phyloP scores from a whole-genome alignment of 1,140 invertebrate species.

The Nilaparvata lugens region DNA sequence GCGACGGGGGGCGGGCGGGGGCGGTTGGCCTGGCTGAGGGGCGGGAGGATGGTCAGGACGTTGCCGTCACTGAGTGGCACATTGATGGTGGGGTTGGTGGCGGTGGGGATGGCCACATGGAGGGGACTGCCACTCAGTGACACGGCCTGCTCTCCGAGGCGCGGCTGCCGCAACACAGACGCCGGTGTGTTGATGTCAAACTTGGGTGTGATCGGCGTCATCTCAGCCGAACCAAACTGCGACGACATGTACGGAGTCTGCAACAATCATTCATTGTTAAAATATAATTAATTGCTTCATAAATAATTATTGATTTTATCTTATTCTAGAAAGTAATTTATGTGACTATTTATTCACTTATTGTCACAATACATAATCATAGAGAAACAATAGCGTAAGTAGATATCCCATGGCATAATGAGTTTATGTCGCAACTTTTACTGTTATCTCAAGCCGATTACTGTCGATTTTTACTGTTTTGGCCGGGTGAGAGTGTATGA shows the following conservation, averaged over 20 bases:
- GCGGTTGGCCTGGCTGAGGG: not conserved
- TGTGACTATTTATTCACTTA: no score
- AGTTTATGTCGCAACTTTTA: no score
- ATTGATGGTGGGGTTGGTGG: slow-evolving; percentile 16
- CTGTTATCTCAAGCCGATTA: no score
- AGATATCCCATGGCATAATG: no score
- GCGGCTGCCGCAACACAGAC: slow-evolving; percentile 46
- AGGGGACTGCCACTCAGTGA: slow-evolving; percentile 56
- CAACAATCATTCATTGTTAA: not conserved
- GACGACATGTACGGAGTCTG: not conserved
- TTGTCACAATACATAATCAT: no score
- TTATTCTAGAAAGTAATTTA: no score
- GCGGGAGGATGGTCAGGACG: not conserved
- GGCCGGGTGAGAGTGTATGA: no score
- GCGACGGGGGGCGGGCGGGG: no score
- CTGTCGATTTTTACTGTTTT: no score
- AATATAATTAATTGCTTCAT: no score
- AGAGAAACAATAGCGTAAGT: no score
- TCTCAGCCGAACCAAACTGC: not conserved
- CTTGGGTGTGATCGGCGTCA: slow-evolving; percentile 18
- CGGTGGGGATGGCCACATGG: slow-evolving; percentile 34
- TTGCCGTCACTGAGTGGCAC: slow-evolving; percentile 20
- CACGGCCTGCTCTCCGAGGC: slow-evolving; percentile 52
- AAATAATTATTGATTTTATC: no score
- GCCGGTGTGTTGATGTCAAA: slow-evolving; percentile 48